These are phyloP conservation scores for Etheostoma cragini DNA, from an alignment of 2,113 vertebrate species.

Conservation along the genomic window DNA sequence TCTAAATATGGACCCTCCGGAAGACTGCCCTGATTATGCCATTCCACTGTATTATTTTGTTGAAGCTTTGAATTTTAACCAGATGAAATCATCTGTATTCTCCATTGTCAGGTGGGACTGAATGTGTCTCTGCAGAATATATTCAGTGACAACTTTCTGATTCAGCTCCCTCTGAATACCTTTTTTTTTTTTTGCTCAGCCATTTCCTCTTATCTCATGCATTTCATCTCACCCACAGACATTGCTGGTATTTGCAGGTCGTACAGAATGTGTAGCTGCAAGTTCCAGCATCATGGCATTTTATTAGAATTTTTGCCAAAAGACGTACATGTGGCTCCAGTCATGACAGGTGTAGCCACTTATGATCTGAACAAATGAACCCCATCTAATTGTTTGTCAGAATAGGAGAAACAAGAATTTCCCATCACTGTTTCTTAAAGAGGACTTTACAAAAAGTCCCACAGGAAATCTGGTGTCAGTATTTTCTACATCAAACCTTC, in stretches of 20 bases:
- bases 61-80: slow-evolving; percentile 24
- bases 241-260: slow-evolving; percentile 33
- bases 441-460: not conserved
- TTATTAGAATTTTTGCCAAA: not conserved
- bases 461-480: not conserved
- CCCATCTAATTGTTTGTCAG: slow-evolving; percentile 24
- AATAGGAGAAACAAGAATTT: slow-evolving; percentile 30
- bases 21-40: not conserved
- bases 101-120: not conserved
- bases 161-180: slow-evolving; percentile 6
- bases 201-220: not conserved
- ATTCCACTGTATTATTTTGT: not conserved
- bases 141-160: slow-evolving; percentile 3
- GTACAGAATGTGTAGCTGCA: slow-evolving; percentile 9
- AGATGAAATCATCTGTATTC: slow-evolving; percentile 20
- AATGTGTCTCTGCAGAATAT: not conserved
- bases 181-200: slow-evolving; percentile 4
- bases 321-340: slow-evolving; percentile 3
- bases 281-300: slow-evolving; percentile 33
- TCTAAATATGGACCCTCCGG: slow-evolving; percentile 8
- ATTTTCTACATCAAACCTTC: slow-evolving; percentile 6
- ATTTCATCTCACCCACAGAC: slow-evolving; percentile 32
- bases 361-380: slow-evolving; percentile 10
- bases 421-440: not conserved
- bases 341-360: slow-evolving; percentile 16